Evolutionary conservation across 2,888 invertebrate genomes (phyloP), one percentile per base, ranked within the genome.

Genomic region (Hemicrepidius hirtus): DNA sequence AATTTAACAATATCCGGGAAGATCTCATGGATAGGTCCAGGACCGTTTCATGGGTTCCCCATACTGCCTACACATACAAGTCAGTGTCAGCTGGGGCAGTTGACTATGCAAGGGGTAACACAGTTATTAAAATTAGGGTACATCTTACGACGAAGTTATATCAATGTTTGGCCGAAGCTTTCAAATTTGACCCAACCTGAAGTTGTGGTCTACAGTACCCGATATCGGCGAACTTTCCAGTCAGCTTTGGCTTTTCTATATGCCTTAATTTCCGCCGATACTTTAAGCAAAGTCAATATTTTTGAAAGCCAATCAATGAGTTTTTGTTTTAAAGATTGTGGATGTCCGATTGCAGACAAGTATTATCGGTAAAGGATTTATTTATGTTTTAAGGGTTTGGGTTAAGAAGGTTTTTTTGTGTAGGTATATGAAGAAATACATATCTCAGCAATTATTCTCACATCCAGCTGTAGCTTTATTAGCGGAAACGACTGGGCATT

Each of bases 211-310:
- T 93, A 92, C 83, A 95, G 95, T 78, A 97, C 97, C 0, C 90
- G 94, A 46, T 97, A 96, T 84, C 87, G 96, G 0, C 90, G 98
- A 80, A 98, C 98, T 16, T 96, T 95, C 82, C 97, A 97, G 86
- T 97, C 97, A 79, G 93, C 95, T 0, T 88, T 96, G 78, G 95
- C 95, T 0, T 89, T 96, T 77, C 84, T 95, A 2, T 94, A 91
- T 82, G 91, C 92, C 0, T 89, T 96, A 75, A 86, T 95, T 40
- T 91, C 92, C 2, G 86, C 88, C 1, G 93, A 94, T 68, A 89
- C 92, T 60, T 87, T 93, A 80, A 86, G 91, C 7, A 91, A 91
- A 68, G 86, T 95, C 4, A 88, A 88, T 24, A 89, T 97, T 12
- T 87, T 90, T 9, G 95, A 95, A 85, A 92, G 93, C 63, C 94